Conservation (phyloP, 1,140 invertebrate species). For the Neodiprion lecontei region DNA sequence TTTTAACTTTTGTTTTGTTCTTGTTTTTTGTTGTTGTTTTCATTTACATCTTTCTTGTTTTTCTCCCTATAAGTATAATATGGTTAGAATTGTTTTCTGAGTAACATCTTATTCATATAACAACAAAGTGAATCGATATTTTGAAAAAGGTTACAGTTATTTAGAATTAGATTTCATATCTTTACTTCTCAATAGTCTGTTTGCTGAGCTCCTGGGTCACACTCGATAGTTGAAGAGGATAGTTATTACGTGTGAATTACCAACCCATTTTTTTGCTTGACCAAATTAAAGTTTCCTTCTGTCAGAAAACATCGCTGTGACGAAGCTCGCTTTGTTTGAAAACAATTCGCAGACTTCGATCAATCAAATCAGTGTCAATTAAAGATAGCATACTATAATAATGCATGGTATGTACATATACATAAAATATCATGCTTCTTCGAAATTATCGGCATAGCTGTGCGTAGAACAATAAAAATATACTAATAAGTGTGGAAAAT, state of each 20-base stretch:
- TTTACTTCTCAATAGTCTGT: background rate
- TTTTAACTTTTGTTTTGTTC: background rate
- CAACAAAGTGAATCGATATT: conserved; percentile 61
- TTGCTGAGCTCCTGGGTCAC: background rate
- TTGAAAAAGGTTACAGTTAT: conserved; percentile 59
- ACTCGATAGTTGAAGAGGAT: conserved; percentile 5
- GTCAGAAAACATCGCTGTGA: too few species aligned
- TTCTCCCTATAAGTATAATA: background rate
- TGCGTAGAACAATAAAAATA: background rate
- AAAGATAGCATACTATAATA: too few species aligned
- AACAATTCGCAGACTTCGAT: too few species aligned
- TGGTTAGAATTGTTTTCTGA: conserved; percentile 30
- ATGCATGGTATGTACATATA: too few species aligned
- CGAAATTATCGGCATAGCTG: background rate
- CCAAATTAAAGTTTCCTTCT: too few species aligned
- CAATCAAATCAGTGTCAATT: too few species aligned
- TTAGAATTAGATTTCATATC: conserved; percentile 48
- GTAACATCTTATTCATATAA: conserved; percentile 64
- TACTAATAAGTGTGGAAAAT: background rate
- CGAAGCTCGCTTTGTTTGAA: too few species aligned
- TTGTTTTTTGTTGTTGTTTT: background rate
- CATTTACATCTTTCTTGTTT: background rate
- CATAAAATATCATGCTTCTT: too few species aligned
- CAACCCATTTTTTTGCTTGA: too few species aligned
- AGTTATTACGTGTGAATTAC: background rate